phyloP scores from a whole-genome alignment of 2,888 invertebrate species.

The Diplazon laetatorius region DNA sequence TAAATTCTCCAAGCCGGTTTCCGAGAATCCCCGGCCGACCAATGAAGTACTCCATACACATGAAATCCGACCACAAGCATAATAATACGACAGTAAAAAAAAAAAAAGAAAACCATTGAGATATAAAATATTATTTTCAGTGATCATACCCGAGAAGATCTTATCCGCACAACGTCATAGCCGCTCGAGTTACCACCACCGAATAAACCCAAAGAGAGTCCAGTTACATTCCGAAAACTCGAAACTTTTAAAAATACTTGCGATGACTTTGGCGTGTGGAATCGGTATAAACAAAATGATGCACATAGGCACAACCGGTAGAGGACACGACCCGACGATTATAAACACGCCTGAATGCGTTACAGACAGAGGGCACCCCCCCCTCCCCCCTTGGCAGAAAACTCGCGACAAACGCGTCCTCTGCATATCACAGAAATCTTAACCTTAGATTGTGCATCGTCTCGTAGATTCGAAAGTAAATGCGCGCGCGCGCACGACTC shows the following conservation, averaged over 20 bases:
- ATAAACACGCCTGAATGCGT: constrained; percentile 45
- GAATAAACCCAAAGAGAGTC: background rate
- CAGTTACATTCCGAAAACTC: background rate
- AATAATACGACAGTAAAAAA: too few relatives aligned
- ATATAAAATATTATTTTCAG: constrained; percentile 7
- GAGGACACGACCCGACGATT: background rate
- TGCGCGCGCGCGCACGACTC: too few relatives aligned
- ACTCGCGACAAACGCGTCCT: background rate
- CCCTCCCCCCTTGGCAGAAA: too few relatives aligned
- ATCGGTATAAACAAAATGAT: background rate
- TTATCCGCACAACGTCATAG: background rate
- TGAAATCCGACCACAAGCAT: too few relatives aligned
- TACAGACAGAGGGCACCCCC: background rate
- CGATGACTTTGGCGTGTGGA: background rate
- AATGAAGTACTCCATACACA: too few relatives aligned
- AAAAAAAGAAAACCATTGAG: too few relatives aligned
- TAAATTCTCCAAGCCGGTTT: too few relatives aligned
- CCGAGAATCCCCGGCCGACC: too few relatives aligned
- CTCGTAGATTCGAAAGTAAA: constrained; percentile 28
- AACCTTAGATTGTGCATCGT: background rate
- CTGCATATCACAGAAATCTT: constrained; percentile 29
- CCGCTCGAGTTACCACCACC: background rate
- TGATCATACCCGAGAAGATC: background rate
- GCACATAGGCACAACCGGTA: background rate
- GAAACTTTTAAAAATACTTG: background rate